These are phyloP conservation scores for Eupithecia exiguata DNA, from an alignment of 2,888 invertebrate species.

Conservation along the genomic window DNA sequence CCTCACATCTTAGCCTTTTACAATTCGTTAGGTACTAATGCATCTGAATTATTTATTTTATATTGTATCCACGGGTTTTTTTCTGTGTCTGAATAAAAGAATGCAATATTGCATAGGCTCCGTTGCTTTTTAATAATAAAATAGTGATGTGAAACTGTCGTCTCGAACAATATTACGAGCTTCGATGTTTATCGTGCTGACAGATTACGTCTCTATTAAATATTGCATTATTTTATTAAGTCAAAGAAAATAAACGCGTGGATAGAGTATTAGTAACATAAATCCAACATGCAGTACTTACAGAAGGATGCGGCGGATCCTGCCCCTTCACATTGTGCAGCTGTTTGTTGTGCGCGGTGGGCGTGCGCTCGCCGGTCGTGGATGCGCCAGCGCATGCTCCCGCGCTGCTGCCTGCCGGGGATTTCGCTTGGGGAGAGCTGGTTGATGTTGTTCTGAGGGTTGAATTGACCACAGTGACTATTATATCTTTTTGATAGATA, in stretches of 20 bases:
- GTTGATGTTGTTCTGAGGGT: conserved; percentile 87
- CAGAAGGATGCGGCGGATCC: conserved; percentile 88
- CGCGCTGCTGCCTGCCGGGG: conserved; percentile 88
- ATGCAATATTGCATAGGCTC: too few relatives aligned
- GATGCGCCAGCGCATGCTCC: conserved; percentile 79
- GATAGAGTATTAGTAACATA: too few relatives aligned
- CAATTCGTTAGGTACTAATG: background rate
- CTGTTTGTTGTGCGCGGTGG: conserved; percentile 88
- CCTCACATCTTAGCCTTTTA: background rate
- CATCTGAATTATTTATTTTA: too few relatives aligned
- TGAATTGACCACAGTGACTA: background rate
- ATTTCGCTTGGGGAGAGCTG: conserved; percentile 88
- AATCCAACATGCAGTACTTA: conserved; percentile 74
- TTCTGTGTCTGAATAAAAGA: too few relatives aligned
- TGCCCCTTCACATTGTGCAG: conserved; percentile 89
- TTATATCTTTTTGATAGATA: background rate
- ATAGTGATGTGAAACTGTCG: too few relatives aligned
- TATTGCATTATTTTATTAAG: too few relatives aligned
- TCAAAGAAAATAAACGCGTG: too few relatives aligned
- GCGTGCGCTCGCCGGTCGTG: conserved; percentile 81
- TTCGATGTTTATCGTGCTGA: too few relatives aligned
- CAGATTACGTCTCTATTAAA: too few relatives aligned
- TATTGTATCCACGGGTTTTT: too few relatives aligned
- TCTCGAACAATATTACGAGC: too few relatives aligned
- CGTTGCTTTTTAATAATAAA: too few relatives aligned